Conservation (phyloP, 2,888 invertebrate genomes). For the Charanyca ferruginea region DNA sequence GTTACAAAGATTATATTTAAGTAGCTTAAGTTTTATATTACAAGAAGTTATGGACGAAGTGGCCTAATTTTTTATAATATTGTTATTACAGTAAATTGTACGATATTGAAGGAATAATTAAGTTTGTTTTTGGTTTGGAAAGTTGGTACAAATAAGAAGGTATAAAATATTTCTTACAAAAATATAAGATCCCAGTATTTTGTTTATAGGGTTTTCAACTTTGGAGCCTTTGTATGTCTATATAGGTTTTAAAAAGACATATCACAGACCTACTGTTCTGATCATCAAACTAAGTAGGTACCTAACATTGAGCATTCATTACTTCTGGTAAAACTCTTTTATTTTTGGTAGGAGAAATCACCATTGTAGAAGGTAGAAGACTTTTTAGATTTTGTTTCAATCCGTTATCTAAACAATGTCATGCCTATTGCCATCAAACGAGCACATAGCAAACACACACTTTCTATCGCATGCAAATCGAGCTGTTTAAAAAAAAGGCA, state of each 20-base stretch:
- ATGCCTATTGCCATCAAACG: not conserved
- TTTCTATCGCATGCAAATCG: slow-evolving; percentile 16
- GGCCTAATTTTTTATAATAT: not conserved
- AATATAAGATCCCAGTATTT: no score
- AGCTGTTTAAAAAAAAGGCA: slow-evolving; percentile 6
- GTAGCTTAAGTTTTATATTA: slow-evolving; percentile 7
- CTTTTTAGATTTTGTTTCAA: no score
- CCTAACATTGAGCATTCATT: no score
- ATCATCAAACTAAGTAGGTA: no score
- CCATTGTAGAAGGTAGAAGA: no score
- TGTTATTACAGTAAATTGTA: not conserved
- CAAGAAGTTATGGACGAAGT: not conserved
- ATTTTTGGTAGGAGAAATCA: no score
- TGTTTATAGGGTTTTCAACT: no score
- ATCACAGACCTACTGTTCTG: no score
- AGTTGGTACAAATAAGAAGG: not conserved
- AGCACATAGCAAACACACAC: slow-evolving; percentile 4
- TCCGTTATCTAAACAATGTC: not conserved
- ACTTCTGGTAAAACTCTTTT: no score
- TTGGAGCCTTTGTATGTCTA: no score
- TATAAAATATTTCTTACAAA: no score
- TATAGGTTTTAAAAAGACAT: no score
- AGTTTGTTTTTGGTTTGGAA: not conserved
- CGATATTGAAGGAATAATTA: not conserved
- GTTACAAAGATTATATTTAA: slow-evolving; percentile 14